These are phyloP conservation scores for Octopus bimaculoides DNA, from an alignment of 1,140 invertebrate genomes.

Conservation along the genomic window DNA sequence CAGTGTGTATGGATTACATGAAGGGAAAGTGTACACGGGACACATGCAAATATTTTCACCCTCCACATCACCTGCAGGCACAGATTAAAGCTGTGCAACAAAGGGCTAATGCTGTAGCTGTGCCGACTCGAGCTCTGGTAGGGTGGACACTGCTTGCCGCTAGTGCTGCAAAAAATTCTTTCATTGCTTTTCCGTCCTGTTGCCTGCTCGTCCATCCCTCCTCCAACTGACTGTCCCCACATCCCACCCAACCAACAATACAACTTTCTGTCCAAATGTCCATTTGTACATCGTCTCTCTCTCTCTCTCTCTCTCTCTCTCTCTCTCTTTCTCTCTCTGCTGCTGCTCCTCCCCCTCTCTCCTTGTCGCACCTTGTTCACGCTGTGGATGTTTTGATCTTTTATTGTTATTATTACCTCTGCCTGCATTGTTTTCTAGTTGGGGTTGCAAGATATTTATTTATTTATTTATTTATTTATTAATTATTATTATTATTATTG, in stretches of 20 bases:
- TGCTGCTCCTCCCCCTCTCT: not conserved
- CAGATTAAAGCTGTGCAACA: constrained; percentile 90
- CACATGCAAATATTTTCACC: constrained; percentile 77
- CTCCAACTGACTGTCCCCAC: constrained; percentile 19
- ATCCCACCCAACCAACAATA: constrained; percentile 15
- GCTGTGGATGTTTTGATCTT: not conserved
- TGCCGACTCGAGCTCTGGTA: constrained; percentile 65
- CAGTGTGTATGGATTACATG: constrained; percentile 98
- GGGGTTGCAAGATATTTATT: too few relatives aligned
- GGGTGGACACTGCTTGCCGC: constrained; percentile 53
- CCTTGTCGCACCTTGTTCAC: constrained; percentile 1
- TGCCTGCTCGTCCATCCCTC: not conserved
- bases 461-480: too few relatives aligned
- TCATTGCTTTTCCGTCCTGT: not conserved
- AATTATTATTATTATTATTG: too few relatives aligned
- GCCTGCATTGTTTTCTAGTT: too few relatives aligned
- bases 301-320: constrained; percentile 23
- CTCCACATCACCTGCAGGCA: constrained; percentile 90
- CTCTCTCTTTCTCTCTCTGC: constrained; percentile 14
- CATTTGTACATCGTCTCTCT: constrained; percentile 25
- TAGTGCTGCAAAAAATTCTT: not conserved
- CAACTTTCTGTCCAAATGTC: constrained; percentile 12
- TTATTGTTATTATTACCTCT: not conserved
- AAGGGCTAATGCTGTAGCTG: constrained; percentile 71
- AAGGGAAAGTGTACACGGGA: constrained; percentile 88